phyloP scores from a whole-genome alignment of 2,888 invertebrate genomes.

The Nebria salina region DNA sequence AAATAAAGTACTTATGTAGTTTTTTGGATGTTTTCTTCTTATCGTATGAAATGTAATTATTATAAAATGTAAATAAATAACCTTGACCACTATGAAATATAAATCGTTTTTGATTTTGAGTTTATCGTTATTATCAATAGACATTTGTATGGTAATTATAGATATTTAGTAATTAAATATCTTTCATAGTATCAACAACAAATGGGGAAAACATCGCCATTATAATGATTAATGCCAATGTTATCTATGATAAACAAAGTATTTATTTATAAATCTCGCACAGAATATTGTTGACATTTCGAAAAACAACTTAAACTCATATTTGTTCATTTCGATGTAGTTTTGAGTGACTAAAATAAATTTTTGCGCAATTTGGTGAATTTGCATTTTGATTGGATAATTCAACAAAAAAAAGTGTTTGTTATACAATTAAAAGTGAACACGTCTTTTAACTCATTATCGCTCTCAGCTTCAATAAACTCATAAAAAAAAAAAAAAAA shows the following conservation, averaged over 20 bases:
- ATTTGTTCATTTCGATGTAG: background rate
- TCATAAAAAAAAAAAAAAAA: too few relatives aligned
- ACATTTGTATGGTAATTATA: background rate
- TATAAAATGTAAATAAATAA: background rate
- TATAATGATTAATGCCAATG: background rate
- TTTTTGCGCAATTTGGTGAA: background rate
- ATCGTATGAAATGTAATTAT: too few relatives aligned
- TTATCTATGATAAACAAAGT: background rate
- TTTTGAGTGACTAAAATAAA: background rate
- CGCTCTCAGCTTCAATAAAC: too few relatives aligned
- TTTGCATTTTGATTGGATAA: slow-evolving; percentile 22
- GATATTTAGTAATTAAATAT: background rate
- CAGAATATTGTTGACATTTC: too few relatives aligned
- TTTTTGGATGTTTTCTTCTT: too few relatives aligned
- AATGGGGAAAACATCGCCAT: background rate
- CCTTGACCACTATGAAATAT: background rate
- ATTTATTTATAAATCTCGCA: background rate
- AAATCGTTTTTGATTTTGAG: background rate
- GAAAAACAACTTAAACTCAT: too few relatives aligned
- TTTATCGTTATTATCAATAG: background rate
- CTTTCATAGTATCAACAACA: background rate
- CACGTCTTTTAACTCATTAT: background rate
- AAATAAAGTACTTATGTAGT: too few relatives aligned
- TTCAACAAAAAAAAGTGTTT: slow-evolving; percentile 7
- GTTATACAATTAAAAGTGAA: slow-evolving; percentile 14